Evolutionary conservation across 2,888 invertebrate genomes (phyloP).

Genomic region (Anoncus sp.): DNA sequence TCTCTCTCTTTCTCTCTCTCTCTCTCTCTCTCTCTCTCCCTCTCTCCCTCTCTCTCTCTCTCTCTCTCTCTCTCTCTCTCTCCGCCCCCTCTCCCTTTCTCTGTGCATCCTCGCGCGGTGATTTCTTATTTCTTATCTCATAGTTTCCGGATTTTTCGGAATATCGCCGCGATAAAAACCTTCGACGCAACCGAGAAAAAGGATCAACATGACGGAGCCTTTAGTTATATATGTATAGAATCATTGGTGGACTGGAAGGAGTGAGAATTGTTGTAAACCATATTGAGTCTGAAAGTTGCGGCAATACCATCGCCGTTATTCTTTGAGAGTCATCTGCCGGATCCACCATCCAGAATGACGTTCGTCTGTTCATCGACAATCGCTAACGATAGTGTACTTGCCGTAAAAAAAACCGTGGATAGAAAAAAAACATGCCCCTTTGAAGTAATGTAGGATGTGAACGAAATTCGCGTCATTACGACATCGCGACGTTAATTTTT

Average conservation of each 20-base stretch:
- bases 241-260: constrained; percentile 23
- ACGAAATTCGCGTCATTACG: constrained; percentile 5
- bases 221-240: not conserved
- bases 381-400: no score
- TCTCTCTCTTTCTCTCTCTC: constrained; percentile 52
- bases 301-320: constrained; percentile 49
- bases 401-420: not conserved
- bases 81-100: constrained; percentile 29
- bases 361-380: constrained; percentile 23
- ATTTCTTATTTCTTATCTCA: no score
- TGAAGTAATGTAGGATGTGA: not conserved
- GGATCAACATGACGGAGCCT: constrained; percentile 3
- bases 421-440: not conserved
- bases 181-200: constrained; percentile 44
- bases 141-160: constrained; percentile 39
- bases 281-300: constrained; percentile 55
- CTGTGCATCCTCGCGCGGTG: no score
- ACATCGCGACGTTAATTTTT: constrained; percentile 4
- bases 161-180: constrained; percentile 57
- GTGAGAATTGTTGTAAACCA: constrained; percentile 39
- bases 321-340: constrained; percentile 14
- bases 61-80: constrained; percentile 50
- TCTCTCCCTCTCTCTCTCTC: constrained; percentile 37
- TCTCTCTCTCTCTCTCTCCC: constrained; percentile 35
- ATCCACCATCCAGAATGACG: constrained; percentile 6